phyloP scores from a whole-genome alignment of 2,113 vertebrate species.

The Otus sunia region DNA sequence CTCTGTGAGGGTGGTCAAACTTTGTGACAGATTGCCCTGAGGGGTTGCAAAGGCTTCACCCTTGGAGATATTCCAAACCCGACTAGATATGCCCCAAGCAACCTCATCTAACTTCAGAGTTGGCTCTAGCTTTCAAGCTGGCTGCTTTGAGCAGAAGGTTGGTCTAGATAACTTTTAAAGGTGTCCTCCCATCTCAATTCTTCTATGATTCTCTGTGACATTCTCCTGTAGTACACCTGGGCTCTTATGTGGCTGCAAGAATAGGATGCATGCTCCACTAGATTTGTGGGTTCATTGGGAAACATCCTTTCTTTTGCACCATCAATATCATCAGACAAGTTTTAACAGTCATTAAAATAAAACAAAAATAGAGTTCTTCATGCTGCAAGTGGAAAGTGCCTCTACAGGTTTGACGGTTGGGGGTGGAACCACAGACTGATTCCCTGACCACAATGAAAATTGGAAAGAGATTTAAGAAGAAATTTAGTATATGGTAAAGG shows the following conservation, averaged over 20 bases:
- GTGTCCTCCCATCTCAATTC: not conserved
- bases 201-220: not conserved
- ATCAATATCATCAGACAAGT: not conserved
- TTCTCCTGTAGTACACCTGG: not conserved
- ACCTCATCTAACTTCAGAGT: not conserved
- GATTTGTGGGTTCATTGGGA: not conserved
- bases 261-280: not conserved
- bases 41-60: not conserved
- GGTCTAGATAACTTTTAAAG: not conserved
- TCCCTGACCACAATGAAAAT: not conserved
- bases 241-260: not conserved
- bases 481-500: not conserved
- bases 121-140: not conserved
- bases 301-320: not conserved
- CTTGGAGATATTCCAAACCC: not conserved
- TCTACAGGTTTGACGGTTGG: not conserved
- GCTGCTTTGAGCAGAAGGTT: not conserved
- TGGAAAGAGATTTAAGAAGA: not conserved
- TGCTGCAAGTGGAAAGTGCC: not conserved
- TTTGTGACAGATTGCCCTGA: not conserved
- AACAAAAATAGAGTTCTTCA: not conserved
- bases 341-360: not conserved
- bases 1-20: not conserved
- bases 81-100: not conserved
- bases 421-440: not conserved